A percentile compares a stretch with the other conserved stretches of the same genome.
Evolutionary conservation across 2,888 invertebrate genomes (phyloP).

Genomic region (Caradrina clavipalpis): DNA sequence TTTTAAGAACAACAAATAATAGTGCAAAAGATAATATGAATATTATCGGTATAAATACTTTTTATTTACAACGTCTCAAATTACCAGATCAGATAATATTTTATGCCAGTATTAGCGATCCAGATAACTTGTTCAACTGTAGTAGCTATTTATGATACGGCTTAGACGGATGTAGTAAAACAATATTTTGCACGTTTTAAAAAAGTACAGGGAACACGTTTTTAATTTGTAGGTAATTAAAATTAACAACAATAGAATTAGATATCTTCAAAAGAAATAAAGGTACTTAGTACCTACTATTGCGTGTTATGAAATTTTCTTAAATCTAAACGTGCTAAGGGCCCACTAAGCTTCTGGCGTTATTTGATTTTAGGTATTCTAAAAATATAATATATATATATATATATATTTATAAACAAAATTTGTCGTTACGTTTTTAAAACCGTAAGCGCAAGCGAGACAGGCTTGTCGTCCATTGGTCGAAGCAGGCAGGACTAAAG

Average conservation of each 20-base stretch:
- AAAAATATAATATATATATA: too few species aligned
- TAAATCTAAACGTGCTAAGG: too few species aligned
- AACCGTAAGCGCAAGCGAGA: too few species aligned
- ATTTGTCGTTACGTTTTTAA: too few species aligned
- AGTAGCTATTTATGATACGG: slow-evolving; percentile 41
- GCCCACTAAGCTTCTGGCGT: too few species aligned
- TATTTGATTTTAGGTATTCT: too few species aligned
- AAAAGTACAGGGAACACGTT: slow-evolving; percentile 11
- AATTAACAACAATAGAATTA: not conserved
- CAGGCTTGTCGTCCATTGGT: too few species aligned
- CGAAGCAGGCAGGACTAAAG: too few species aligned
- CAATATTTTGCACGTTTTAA: slow-evolving; percentile 18
- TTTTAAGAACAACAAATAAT: slow-evolving; percentile 4
- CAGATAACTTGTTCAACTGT: slow-evolving; percentile 22
- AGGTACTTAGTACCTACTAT: not conserved
- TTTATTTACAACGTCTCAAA: slow-evolving; percentile 36
- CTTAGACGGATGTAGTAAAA: slow-evolving; percentile 34
- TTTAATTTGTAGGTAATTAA: not conserved
- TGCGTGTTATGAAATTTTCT: not conserved
- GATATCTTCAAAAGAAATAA: too few species aligned
- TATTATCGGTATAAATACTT: slow-evolving; percentile 14
- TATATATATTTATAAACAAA: too few species aligned
- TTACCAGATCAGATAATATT: slow-evolving; percentile 37
- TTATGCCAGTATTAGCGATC: slow-evolving; percentile 24
- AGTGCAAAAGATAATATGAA: not conserved